A percentile compares a stretch with the other conserved stretches of the same genome.
These are phyloP conservation scores for Anoura caudifer DNA, from an alignment of 2,113 vertebrate genomes.

Conservation along the genomic window DNA sequence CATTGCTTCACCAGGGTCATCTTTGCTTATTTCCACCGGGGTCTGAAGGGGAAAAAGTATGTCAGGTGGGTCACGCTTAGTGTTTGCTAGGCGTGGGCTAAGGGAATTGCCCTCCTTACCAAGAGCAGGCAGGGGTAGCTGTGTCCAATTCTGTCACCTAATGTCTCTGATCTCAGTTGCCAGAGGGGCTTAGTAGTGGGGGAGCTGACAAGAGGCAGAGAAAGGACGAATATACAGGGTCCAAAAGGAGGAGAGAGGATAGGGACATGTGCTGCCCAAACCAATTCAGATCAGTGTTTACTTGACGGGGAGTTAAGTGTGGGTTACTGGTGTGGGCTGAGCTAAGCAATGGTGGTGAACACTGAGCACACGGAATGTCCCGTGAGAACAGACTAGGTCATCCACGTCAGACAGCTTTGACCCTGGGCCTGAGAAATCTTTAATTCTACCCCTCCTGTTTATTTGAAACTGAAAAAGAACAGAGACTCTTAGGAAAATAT, in stretches of 20 bases:
- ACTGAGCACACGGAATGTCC: not conserved
- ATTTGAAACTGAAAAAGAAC: not conserved
- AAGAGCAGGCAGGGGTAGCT: not conserved
- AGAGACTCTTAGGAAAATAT: not conserved
- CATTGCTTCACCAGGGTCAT: constrained; percentile 72
- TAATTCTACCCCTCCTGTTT: not conserved
- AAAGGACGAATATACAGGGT: not conserved
- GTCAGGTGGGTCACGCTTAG: not conserved
- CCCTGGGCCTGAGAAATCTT: not conserved
- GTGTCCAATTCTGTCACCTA: not conserved
- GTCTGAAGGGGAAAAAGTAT: constrained; percentile 21
- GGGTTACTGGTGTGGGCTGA: not conserved
- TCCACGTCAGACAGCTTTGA: not conserved
- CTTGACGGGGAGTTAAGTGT: not conserved
- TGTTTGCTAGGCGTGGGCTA: not conserved
- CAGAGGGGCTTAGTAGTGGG: not conserved
- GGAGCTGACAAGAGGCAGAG: not conserved
- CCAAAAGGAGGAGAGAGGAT: not conserved
- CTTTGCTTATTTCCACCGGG: constrained; percentile 59
- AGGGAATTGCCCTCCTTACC: not conserved
- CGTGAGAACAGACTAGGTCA: not conserved
- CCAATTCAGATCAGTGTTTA: not conserved
- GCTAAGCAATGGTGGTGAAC: not conserved
- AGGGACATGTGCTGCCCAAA: not conserved
- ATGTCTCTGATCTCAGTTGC: not conserved